Evolutionary conservation across 2,113 vertebrate genomes (phyloP).

Genomic region (Neodon shergylaensis): DNA sequence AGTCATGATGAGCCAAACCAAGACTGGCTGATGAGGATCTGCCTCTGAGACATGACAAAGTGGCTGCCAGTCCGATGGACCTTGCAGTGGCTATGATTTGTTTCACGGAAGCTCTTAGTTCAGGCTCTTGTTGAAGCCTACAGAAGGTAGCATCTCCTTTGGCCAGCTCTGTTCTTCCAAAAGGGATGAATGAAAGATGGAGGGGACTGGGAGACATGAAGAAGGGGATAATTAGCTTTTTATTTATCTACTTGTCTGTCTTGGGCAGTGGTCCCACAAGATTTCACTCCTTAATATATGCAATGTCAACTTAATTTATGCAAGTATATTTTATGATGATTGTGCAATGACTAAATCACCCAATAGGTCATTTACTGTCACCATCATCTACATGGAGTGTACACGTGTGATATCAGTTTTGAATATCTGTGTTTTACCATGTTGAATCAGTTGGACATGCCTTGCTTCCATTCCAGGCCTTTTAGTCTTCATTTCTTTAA

Average conservation of each 20-base stretch:
- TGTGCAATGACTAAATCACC: neutral
- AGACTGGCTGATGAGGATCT: neutral
- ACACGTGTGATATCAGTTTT: neutral
- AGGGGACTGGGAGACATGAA: neutral
- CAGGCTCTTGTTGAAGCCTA: neutral
- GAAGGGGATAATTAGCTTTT: neutral
- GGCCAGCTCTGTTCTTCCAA: neutral
- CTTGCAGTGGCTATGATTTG: neutral
- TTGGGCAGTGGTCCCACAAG: neutral
- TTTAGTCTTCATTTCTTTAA: neutral
- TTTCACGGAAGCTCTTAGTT: neutral
- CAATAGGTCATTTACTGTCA: neutral
- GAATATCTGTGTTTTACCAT: neutral
- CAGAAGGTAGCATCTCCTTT: neutral
- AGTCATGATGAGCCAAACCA: slow-evolving; percentile 4
- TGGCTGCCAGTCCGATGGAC: neutral
- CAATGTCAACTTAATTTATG: neutral
- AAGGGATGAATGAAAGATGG: slow-evolving; percentile 1
- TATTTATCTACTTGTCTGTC: neutral
- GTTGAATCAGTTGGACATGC: neutral
- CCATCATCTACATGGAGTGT: too few species aligned
- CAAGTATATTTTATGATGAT: neutral
- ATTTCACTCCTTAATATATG: neutral
- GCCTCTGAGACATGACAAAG: neutral
- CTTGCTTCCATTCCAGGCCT: neutral